These are phyloP conservation scores for Muschampia plurimacula DNA, from an alignment of 2,888 invertebrate genomes.

Conservation along the genomic window DNA sequence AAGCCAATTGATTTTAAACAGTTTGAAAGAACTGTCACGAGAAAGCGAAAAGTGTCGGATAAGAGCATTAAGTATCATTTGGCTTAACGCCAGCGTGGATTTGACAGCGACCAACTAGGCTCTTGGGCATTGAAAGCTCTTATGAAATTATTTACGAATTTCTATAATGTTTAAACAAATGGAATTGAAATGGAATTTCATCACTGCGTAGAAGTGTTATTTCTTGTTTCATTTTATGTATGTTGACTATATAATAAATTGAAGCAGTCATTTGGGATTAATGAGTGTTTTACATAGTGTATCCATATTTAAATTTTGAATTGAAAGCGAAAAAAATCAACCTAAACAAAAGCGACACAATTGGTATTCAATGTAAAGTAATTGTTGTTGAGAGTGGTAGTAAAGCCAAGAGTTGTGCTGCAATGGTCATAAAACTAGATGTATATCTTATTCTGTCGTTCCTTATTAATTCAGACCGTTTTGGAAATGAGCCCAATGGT, in stretches of 20 bases:
- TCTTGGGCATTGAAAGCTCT: slow-evolving; percentile 18
- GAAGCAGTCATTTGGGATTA: background rate
- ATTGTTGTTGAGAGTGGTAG: slow-evolving; percentile 7
- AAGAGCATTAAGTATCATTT: slow-evolving; percentile 36
- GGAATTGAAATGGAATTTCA: background rate
- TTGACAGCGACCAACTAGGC: slow-evolving; percentile 32
- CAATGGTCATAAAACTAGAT: slow-evolving; percentile 33
- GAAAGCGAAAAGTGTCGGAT: slow-evolving; percentile 37
- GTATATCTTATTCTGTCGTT: slow-evolving; percentile 32
- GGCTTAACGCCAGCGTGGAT: slow-evolving; percentile 31
- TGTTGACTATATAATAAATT: background rate
- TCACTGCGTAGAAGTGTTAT: background rate
- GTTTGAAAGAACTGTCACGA: slow-evolving; percentile 34
- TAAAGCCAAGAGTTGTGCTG: slow-evolving; percentile 27
- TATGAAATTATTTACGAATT: slow-evolving; percentile 25
- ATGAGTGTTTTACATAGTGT: too few species aligned
- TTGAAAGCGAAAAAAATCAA: background rate
- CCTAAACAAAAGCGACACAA: background rate
- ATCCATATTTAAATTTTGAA: background rate
- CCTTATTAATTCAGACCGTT: slow-evolving; percentile 34
- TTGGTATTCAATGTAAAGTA: slow-evolving; percentile 7
- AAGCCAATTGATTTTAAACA: slow-evolving; percentile 33
- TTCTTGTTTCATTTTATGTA: background rate
- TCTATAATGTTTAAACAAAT: background rate
- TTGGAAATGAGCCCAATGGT: slow-evolving; percentile 41